phyloP scores from a whole-genome alignment of 2,797 vertebrate genomes.

The Lithobates pipiens region DNA sequence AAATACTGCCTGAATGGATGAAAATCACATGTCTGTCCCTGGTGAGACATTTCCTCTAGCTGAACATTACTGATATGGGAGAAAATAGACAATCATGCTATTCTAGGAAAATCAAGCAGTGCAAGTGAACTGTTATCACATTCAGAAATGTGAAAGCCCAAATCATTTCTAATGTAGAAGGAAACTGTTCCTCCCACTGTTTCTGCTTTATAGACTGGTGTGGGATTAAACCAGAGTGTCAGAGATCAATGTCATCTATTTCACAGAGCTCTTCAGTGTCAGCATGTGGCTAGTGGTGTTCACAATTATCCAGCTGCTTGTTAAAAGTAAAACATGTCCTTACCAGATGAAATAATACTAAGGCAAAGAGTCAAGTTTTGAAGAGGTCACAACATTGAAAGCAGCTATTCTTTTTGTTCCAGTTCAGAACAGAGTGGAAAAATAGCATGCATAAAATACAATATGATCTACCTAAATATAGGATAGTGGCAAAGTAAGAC shows the following conservation, averaged over 20 bases:
- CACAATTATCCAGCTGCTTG: slow-evolving; percentile 54
- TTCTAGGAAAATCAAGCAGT: slow-evolving; percentile 47
- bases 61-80: slow-evolving; percentile 45
- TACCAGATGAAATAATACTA: slow-evolving; percentile 42
- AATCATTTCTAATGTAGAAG: slow-evolving; percentile 52
- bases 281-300: slow-evolving; percentile 48
- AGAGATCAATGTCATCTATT: slow-evolving; percentile 54
- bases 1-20: slow-evolving; percentile 34
- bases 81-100: slow-evolving; percentile 41
- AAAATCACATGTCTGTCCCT: slow-evolving; percentile 45
- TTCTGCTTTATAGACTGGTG: slow-evolving; percentile 47
- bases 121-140: slow-evolving; percentile 46
- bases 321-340: slow-evolving; percentile 50
- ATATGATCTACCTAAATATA: background rate
- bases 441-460: background rate
- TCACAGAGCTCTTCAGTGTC: slow-evolving; percentile 49
- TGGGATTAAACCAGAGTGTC: slow-evolving; percentile 50
- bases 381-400: slow-evolving; percentile 30
- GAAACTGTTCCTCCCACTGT: slow-evolving; percentile 39
- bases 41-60: slow-evolving; percentile 44
- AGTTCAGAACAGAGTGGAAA: background rate
- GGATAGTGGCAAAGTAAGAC: background rate
- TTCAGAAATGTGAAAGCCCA: slow-evolving; percentile 48
- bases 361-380: slow-evolving; percentile 33
- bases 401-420: background rate